Base-by-base conservation (phyloP, 2,113 vertebrate species). In the Empidonax traillii region DNA sequence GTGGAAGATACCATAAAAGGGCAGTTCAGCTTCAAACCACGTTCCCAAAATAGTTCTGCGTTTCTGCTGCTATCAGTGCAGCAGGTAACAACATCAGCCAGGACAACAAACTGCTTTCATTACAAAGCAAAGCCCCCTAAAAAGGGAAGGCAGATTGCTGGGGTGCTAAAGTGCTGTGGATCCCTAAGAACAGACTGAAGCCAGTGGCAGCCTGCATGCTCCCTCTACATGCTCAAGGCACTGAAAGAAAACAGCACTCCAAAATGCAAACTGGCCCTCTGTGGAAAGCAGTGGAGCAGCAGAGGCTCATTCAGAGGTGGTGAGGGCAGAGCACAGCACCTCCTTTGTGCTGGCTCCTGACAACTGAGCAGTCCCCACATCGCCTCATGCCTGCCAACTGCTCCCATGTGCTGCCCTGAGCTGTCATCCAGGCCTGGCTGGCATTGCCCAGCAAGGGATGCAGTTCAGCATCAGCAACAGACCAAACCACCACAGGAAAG, bases 241-340 rank as follows among this genome's bases (percentile, higher is more conserved):
- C n/a, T 65, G 61, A 19, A 79, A 85, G 66, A 31, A 66, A 92
- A 33, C 51, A 58, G 41, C 72, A 74, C 72, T 90, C 37, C 18
- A 17, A 59, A 79, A 56, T 79, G 59, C 72, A 93, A 81, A 67
- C 43, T 43, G 58, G 59, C 19, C 35, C 61, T 65, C 58, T 37
- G 31, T 13, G 22, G 80, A n/a, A 77, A 84, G 73, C 43, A 58
- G 9, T 3, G 2, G 24, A 89, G 46, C 62, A 87, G 73, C 52
- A 87, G 59, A 22, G 71, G 67, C 71, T 86, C 58, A 16, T 44
- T 61, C 71, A 93, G 92, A 94, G 95, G 92, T 93, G 94, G 88
- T 76, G 27, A 6, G n/a, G 44, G 66, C 3, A 4, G 44, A 87
- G 79, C 75, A 96, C 85, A 97, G 33, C 0, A 0, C 27, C 49